Base-by-base conservation (phyloP, 1,140 invertebrate genomes). In the Caenorhabditis brenneri region DNA sequence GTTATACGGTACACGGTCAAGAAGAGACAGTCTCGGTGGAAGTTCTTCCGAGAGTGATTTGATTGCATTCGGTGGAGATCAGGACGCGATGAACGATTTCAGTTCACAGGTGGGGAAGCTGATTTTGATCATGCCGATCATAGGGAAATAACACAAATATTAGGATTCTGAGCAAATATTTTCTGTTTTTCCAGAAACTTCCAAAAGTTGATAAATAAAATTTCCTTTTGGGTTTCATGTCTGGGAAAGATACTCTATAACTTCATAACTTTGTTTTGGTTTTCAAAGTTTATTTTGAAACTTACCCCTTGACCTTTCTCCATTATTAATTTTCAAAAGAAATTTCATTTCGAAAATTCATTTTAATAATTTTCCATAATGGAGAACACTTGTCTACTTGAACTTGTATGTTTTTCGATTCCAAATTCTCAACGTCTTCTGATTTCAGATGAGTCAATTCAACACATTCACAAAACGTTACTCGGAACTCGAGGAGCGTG, bases 1-100 rank as follows among this genome's bases (percentile, higher is more conserved):
- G 42, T 65, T 86, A n/a, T 86, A 86, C 80, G 79, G 79, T 42
- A 85, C 79, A 39, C 33, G 85, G 19, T 81, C 79, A 36, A 55
- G 84, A 29, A 51, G 84, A 29, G 84, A 84, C 46, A 53, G 39
- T 53, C 42, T 81, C 42, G 58, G 19, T 80, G 46, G 86, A 69
- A 39, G 80, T 82, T 24, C 86, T 86, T 31, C 48, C 19, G 39
- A 86, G 84, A 69, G 49, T 84, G 65, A 87, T 87, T 42, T 81
- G 12, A 39, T 86, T 84, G 83, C 79, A 82, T 65, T 86, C 81
- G 36, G 60, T 51, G 48, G 85, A 55, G 48, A 84, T 36, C 46
- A 46, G 39, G 69, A 60, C 69, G 19, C 53, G 29, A 6, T 83
- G 24, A 60, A 51, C 80, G 39, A 78, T 74, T 69, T 82, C 39